phyloP scores from a whole-genome alignment of 2,113 vertebrate species.

The Megalops atlanticus region DNA sequence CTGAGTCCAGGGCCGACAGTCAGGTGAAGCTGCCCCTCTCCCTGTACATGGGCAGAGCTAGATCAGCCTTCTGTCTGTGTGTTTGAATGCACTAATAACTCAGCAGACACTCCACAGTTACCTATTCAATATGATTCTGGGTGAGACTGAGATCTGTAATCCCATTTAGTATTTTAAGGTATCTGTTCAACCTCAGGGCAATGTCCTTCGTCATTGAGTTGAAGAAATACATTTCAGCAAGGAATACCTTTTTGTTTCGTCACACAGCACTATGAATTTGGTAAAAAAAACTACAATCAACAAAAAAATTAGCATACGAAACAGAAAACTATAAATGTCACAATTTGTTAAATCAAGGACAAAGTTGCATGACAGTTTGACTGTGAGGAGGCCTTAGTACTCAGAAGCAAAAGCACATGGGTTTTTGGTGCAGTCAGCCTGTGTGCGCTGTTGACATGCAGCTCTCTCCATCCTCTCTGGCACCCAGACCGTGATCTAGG shows the following conservation, averaged over 20 bases:
- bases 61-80: too few relatives aligned
- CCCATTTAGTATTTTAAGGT: not conserved
- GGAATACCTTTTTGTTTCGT: not conserved
- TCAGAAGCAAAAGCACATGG: not conserved
- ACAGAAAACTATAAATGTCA: not conserved
- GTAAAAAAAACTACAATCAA: not conserved
- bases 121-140: too few relatives aligned
- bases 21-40: not conserved
- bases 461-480: not conserved
- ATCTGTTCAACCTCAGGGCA: not conserved
- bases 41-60: too few relatives aligned
- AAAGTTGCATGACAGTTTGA: not conserved
- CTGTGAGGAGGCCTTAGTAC: not conserved
- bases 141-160: not conserved
- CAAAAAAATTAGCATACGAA: too few relatives aligned
- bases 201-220: not conserved
- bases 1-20: not conserved
- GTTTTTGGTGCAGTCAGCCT: not conserved
- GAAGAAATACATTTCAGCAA: not conserved
- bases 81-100: too few relatives aligned
- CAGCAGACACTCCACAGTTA: too few relatives aligned
- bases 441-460: constrained; percentile 12
- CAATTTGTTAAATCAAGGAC: not conserved
- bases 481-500: constrained; percentile 38
- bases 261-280: not conserved